phyloP scores from a whole-genome alignment of 2,888 invertebrate species.

The Limnephilus marmoratus region DNA sequence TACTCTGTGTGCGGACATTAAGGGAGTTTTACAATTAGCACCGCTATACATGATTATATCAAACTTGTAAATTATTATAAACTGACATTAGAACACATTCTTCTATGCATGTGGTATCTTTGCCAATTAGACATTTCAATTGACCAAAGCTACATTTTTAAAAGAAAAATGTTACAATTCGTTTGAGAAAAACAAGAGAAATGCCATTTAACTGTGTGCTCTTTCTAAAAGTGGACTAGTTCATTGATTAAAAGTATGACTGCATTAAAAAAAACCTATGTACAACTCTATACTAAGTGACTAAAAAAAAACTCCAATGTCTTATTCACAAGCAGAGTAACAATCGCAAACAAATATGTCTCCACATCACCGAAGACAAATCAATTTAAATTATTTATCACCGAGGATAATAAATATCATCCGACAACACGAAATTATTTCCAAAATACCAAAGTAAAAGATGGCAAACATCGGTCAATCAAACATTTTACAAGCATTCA shows the following conservation, averaged over 20 bases:
- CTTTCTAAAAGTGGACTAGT: not conserved
- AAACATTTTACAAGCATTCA: constrained; percentile 31
- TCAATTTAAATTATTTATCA: not conserved
- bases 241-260: not conserved
- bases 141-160: not conserved
- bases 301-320: constrained; percentile 31
- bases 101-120: constrained; percentile 29
- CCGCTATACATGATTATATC: constrained; percentile 29
- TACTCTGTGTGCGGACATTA: constrained; percentile 26
- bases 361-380: not conserved
- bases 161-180: not conserved
- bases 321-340: constrained; percentile 34
- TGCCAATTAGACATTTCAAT: not conserved
- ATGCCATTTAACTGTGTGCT: not conserved
- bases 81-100: constrained; percentile 35
- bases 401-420: not conserved
- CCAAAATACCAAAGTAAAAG: not conserved
- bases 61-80: constrained; percentile 34
- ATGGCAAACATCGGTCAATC: constrained; percentile 16
- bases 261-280: not conserved
- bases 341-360: constrained; percentile 13
- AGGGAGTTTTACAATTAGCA: constrained; percentile 46
- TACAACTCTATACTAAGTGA: not conserved
- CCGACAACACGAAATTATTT: not conserved
- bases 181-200: not conserved